A percentile compares a stretch with the other conserved stretches of the same genome.
phyloP scores from a whole-genome alignment of 64 coral and sea anemone species.

The Actinia equina region DNA sequence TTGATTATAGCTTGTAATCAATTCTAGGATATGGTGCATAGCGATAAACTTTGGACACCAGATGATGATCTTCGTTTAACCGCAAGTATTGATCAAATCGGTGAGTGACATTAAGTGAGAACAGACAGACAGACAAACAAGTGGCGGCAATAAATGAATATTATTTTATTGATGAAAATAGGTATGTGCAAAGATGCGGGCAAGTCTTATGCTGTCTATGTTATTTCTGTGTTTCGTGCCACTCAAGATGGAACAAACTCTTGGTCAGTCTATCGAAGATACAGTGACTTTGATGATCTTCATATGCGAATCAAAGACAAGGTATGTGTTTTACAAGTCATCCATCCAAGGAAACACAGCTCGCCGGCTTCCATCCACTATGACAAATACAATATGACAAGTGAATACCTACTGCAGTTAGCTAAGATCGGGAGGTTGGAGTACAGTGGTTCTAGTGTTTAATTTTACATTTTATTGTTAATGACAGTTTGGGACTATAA shows the following conservation, averaged over 20 bases:
- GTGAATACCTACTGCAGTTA: no score
- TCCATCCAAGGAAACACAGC: no score
- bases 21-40: neutral
- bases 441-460: no score
- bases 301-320: conserved; percentile 93
- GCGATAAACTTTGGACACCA: conserved; percentile 51
- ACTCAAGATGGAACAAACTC: conserved; percentile 76
- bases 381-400: no score
- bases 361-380: no score
- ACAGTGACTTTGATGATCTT: conserved; percentile 98
- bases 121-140: neutral
- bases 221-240: conserved; percentile 84
- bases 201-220: conserved; percentile 73
- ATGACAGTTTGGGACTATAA: conserved; percentile 58
- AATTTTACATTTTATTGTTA: neutral
- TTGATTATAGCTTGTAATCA: neutral
- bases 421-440: no score
- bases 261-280: conserved; percentile 90
- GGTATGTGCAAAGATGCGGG: conserved; percentile 82
- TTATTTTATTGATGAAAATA: conserved; percentile 14
- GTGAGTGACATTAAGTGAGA: neutral
- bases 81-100: conserved; percentile 76
- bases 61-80: conserved; percentile 89
- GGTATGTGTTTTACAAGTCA: conserved; percentile 17
- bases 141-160: neutral